Base-by-base conservation (phyloP, 2,113 vertebrate genomes). In the Toxostoma redivivum region DNA sequence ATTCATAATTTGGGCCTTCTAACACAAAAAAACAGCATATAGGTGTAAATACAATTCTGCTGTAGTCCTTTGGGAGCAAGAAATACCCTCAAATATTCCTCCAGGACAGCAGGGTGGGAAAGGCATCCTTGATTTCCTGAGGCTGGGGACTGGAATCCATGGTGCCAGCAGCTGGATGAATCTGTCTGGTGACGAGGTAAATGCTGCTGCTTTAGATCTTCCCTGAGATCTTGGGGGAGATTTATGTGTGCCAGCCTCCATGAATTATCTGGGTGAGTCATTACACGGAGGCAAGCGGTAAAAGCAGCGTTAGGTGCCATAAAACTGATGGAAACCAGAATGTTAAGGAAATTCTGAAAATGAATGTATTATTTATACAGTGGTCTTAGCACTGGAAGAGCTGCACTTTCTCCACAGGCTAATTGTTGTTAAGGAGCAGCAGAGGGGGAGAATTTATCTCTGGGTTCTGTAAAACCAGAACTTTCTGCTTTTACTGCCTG, bases 221-320 rank as follows among this genome's bases (percentile, higher is more conserved):
- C 28, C 1, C 33, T 5, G 79, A 17, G 57, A 67, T 12, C 22
- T 2, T 42, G 62, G 72, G 79, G 27, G 38, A 42, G 51, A 92
- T 80, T 67, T 72, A 83, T 60, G 53, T 11, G 23, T 42, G 13
- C 30, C 47, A 31, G 48, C 28, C 74, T 67, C 74, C 13, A 3
- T 90, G 70, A 90, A 35, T 85, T 66, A 58, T 58, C 15, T 24
- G 69, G 85, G 38, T 60, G 88, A 95, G 71, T 56, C 74, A 67
- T 82, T 86, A 56, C 53, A 24, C 1, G 11, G 21, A 81, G 77
- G 64, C 58, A 61, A 53, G 73, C 7, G 16, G 47, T 71, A 56
- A 92, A 94, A 95, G 81, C 77, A 66, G 86, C 40, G 21, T 53
- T 53, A 48, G 45, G 81, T 72, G 71, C 88, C 80, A 53, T 79